Evolutionary conservation across 2,113 vertebrate genomes (phyloP).

Genomic region (Platanista minor): DNA sequence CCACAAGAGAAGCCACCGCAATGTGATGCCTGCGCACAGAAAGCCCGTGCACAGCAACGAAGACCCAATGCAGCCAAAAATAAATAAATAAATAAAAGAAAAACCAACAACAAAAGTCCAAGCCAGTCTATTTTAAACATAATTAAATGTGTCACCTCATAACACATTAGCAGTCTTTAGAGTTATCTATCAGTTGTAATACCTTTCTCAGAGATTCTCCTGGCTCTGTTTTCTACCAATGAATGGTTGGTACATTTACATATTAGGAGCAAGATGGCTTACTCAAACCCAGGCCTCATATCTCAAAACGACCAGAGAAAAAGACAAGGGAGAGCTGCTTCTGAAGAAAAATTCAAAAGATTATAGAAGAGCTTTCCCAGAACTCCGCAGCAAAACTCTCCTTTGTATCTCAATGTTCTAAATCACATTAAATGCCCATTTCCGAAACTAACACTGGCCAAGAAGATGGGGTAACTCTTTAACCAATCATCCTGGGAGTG

Average conservation of each 20-base stretch:
- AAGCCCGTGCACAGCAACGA: no score
- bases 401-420: not conserved
- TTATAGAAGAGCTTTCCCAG: not conserved
- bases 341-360: not conserved
- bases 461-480: not conserved
- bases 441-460: not conserved
- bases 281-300: not conserved
- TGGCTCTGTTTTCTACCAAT: not conserved
- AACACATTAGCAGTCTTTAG: not conserved
- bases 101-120: no score
- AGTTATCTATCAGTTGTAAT: not conserved
- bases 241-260: not conserved
- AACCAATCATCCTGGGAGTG: not conserved
- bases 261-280: not conserved
- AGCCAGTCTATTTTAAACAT: not conserved
- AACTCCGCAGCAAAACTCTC: not conserved
- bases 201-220: not conserved
- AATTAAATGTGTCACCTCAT: not conserved
- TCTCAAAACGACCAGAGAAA: not conserved
- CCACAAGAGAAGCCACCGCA: no score
- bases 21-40: no score
- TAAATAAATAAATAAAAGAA: no score
- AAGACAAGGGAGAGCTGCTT: not conserved
- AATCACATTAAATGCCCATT: not conserved
- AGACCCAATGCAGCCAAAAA: no score